Evolutionary conservation across 2,113 vertebrate genomes (phyloP).

Genomic region (Coreoperca whiteheadi): DNA sequence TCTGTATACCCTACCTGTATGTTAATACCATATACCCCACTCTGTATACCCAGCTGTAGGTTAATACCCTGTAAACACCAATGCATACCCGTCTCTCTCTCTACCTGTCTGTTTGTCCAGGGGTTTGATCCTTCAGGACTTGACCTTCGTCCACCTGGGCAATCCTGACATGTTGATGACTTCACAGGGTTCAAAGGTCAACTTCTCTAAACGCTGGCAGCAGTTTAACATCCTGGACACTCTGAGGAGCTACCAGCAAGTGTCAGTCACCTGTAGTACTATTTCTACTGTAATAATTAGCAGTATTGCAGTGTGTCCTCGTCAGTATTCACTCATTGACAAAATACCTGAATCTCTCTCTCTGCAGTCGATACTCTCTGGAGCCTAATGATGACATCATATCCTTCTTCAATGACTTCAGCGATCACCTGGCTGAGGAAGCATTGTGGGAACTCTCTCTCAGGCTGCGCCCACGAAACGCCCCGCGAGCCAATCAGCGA

Average conservation of each 20-base stretch:
- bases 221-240: conserved; percentile 97
- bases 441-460: conserved; percentile 96
- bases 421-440: conserved; percentile 95
- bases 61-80: conserved; percentile 10
- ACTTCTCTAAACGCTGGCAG: conserved; percentile 97
- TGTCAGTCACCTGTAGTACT: conserved; percentile 83
- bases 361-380: conserved; percentile 73
- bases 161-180: conserved; percentile 90
- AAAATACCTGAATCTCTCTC: background rate
- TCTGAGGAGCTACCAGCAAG: conserved; percentile 94
- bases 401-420: conserved; percentile 96
- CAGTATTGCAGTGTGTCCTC: background rate
- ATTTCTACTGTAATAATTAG: background rate
- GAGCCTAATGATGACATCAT: conserved; percentile 92
- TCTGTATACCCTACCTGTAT: conserved; percentile 86
- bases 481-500: conserved; percentile 83
- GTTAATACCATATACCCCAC: conserved; percentile 81
- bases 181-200: conserved; percentile 87
- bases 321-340: background rate
- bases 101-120: conserved; percentile 23
- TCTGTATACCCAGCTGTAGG: conserved; percentile 90
- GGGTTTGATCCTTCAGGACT: conserved; percentile 90
- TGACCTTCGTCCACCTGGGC: conserved; percentile 97
- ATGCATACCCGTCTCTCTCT: background rate
- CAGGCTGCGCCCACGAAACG: conserved; percentile 93